phyloP scores from a whole-genome alignment of 1,140 invertebrate species.

The Drosophila santomea region DNA sequence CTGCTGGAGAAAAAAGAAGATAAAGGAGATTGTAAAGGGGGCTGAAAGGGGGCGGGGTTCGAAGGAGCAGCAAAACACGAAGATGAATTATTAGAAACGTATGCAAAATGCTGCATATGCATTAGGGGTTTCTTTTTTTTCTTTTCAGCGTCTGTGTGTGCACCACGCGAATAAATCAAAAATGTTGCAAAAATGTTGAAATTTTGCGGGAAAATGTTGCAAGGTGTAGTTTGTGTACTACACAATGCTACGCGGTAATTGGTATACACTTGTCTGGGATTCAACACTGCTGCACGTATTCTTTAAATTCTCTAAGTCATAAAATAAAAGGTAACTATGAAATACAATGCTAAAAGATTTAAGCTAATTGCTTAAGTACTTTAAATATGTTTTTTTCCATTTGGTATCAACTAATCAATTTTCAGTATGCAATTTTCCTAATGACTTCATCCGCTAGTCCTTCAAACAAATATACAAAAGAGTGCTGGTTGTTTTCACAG shows the following conservation, averaged over 20 bases:
- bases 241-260: not conserved
- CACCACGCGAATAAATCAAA: constrained; percentile 51
- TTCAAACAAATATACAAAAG: constrained; percentile 2
- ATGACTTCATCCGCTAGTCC: not conserved
- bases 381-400: too few relatives aligned
- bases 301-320: not conserved
- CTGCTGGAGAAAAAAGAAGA: constrained; percentile 17
- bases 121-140: constrained; percentile 28
- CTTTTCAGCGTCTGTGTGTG: constrained; percentile 8
- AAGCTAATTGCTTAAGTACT: too few relatives aligned
- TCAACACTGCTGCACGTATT: not conserved
- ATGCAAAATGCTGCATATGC: constrained; percentile 73
- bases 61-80: constrained; percentile 55
- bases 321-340: too few relatives aligned
- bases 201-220: constrained; percentile 16
- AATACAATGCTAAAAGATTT: too few relatives aligned
- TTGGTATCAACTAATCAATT: too few relatives aligned
- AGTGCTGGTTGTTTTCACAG: too few relatives aligned
- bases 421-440: not conserved
- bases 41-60: not conserved
- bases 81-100: constrained; percentile 77
- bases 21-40: constrained; percentile 41
- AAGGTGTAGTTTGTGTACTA: constrained; percentile 17
- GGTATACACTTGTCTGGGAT: not conserved
- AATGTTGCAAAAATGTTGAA: constrained; percentile 64